phyloP scores from a whole-genome alignment of 64 coral and sea anemone species.

The Montipora foliosa region DNA sequence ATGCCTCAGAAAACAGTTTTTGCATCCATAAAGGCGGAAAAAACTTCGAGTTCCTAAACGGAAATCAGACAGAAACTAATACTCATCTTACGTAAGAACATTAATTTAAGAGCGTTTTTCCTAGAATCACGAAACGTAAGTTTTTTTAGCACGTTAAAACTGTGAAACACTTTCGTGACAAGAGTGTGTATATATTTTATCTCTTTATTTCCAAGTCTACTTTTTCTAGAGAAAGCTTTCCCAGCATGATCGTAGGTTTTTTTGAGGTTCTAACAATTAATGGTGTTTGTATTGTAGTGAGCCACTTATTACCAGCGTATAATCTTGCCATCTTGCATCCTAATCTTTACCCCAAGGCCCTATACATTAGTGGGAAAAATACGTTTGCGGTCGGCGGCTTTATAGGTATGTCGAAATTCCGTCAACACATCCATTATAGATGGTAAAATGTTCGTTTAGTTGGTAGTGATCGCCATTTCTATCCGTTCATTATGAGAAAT shows the following conservation, averaged over 20 bases:
- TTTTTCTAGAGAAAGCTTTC: not conserved
- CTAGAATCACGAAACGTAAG: not conserved
- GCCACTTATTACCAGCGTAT: not conserved
- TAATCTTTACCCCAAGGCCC: no score
- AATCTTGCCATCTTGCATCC: not conserved
- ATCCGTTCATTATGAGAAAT: slow-evolving; percentile 3
- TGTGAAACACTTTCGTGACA: not conserved
- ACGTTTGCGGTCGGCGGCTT: not conserved
- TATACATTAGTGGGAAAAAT: not conserved
- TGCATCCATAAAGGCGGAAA: not conserved
- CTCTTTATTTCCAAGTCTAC: not conserved
- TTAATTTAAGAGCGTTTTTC: not conserved
- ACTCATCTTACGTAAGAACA: not conserved
- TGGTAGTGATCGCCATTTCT: not conserved
- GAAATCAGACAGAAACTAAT: not conserved
- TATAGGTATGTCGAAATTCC: not conserved
- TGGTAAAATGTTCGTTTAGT: not conserved
- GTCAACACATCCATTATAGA: not conserved
- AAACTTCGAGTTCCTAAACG: not conserved
- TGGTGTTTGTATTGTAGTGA: no score
- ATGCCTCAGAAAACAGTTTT: not conserved
- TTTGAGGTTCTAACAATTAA: not conserved
- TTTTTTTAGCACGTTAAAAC: not conserved
- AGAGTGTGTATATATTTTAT: not conserved
- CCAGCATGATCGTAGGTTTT: no score